Percentiles rank a stretch among this genome's conserved stretches.
phyloP scores from a whole-genome alignment of 2,888 invertebrate species.

The Morpho deidamia region DNA sequence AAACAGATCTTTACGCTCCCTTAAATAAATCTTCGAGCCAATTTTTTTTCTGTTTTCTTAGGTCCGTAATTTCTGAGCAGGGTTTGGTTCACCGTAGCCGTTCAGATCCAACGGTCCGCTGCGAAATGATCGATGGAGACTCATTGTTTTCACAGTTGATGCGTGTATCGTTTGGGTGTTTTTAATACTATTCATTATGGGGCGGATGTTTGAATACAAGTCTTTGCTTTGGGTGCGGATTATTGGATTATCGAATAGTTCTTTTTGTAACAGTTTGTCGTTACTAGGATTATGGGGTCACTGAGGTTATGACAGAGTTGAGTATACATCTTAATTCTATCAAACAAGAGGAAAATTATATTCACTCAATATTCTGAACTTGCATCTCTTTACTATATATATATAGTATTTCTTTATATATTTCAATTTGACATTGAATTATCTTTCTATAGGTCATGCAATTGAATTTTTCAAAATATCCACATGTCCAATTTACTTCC shows the following conservation, averaged over 20 bases:
- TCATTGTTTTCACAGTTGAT: conserved; percentile 69
- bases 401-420: no score
- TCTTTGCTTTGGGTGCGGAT: neutral
- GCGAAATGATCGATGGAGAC: conserved; percentile 62
- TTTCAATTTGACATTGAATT: no score
- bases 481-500: no score
- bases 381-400: no score
- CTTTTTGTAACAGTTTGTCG: no score
- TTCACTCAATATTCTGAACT: no score
- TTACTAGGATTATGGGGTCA: no score
- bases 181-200: conserved; percentile 11
- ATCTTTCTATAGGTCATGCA: no score
- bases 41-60: conserved; percentile 69
- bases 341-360: no score
- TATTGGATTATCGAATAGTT: neutral
- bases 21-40: conserved; percentile 73
- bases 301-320: no score
- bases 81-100: conserved; percentile 51
- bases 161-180: conserved; percentile 31
- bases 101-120: conserved; percentile 38
- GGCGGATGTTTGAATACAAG: conserved; percentile 21
- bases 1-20: conserved; percentile 79
- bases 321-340: no score
- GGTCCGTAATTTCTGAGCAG: conserved; percentile 63
- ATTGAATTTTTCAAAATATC: no score